These are phyloP conservation scores for Brienomyrus longianalis DNA, from an alignment of 2,113 vertebrate genomes.

Conservation along the genomic window DNA sequence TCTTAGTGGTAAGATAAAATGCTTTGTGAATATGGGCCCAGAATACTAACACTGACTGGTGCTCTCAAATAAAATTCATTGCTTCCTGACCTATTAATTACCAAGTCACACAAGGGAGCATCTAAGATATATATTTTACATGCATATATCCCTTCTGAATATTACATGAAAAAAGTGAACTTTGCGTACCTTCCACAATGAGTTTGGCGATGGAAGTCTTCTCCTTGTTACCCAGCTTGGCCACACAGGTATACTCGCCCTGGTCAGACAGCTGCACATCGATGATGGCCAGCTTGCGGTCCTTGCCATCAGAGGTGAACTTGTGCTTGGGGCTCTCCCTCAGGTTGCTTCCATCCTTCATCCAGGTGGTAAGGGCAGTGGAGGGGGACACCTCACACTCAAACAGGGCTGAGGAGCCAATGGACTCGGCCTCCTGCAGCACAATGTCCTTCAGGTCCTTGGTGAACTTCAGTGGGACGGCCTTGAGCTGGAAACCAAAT, in stretches of 20 bases:
- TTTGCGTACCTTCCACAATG: constrained; percentile 82
- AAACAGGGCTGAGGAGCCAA: constrained; percentile 87
- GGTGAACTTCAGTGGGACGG: constrained; percentile 89
- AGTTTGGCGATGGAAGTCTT: constrained; percentile 87
- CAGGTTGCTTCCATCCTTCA: constrained; percentile 89
- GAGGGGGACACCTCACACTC: constrained; percentile 92
- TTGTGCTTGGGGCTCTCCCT: constrained; percentile 90
- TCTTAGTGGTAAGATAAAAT: too few relatives aligned
- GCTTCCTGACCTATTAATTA: background rate
- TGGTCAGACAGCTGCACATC: constrained; percentile 92
- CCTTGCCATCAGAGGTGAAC: constrained; percentile 91
- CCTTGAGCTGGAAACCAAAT: constrained; percentile 89
- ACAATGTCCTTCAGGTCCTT: constrained; percentile 87
- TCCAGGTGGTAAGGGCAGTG: constrained; percentile 88
- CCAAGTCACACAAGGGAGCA: background rate
- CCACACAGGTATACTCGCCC: constrained; percentile 90
- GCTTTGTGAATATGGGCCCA: background rate
- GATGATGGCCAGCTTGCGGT: constrained; percentile 87
- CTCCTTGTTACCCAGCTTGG: constrained; percentile 87
- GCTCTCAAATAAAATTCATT: background rate
- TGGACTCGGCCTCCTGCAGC: constrained; percentile 84
- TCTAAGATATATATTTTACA: background rate
- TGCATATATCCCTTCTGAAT: background rate
- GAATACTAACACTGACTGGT: background rate
- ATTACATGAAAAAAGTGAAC: background rate